These are phyloP conservation scores for Nemotelus pantherinus DNA, from an alignment of 2,888 invertebrate genomes.

Conservation along the genomic window DNA sequence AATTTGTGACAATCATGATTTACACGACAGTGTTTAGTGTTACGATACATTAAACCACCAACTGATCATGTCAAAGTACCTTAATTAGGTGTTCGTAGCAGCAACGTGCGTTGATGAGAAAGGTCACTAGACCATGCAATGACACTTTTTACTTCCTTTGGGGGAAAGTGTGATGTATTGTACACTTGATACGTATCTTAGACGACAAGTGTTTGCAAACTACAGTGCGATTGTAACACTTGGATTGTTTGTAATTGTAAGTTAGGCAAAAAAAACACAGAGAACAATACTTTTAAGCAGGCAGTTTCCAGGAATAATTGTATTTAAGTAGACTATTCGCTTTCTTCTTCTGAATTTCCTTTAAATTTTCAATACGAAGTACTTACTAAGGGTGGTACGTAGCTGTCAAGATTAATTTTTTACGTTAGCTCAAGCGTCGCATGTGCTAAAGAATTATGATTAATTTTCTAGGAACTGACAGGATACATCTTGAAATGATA, in stretches of 20 bases:
- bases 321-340: conserved; percentile 24
- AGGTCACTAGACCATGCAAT: neutral
- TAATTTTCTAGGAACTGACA: too few species aligned
- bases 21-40: neutral
- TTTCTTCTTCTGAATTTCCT: conserved; percentile 42
- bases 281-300: conserved; percentile 11
- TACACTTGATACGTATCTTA: conserved; percentile 37
- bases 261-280: neutral
- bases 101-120: neutral
- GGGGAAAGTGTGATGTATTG: conserved; percentile 41
- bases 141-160: conserved; percentile 4
- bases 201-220: conserved; percentile 33
- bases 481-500: too few species aligned
- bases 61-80: conserved; percentile 22
- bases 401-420: too few species aligned
- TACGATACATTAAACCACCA: conserved; percentile 23
- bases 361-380: conserved; percentile 22
- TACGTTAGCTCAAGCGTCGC: too few species aligned
- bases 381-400: neutral
- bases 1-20: neutral
- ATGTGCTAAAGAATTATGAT: too few species aligned
- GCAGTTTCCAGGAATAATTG: conserved; percentile 42
- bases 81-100: conserved; percentile 13
- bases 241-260: too few species aligned
- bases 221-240: neutral